A percentile compares a stretch with the other conserved stretches of the same genome.
These are phyloP conservation scores for Megathymus violae DNA, from an alignment of 1,140 invertebrate genomes.

Conservation along the genomic window DNA sequence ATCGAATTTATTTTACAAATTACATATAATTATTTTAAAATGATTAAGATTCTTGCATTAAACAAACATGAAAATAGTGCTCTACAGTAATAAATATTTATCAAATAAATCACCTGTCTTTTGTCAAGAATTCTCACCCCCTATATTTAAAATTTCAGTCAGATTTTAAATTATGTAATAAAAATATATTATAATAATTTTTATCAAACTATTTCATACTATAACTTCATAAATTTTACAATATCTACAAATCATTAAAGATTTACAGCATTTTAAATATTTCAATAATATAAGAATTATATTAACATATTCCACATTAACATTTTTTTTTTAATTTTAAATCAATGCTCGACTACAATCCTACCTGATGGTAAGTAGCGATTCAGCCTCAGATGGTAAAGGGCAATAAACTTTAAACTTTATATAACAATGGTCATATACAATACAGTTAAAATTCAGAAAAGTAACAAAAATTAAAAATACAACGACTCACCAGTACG, in stretches of 20 bases:
- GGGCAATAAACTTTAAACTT: too few species aligned
- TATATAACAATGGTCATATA: too few species aligned
- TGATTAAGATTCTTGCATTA: conserved; percentile 1
- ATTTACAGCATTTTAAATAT: neutral
- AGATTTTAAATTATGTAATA: conserved; percentile 34
- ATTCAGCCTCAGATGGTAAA: too few species aligned
- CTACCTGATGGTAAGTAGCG: too few species aligned
- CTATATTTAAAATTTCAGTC: conserved; percentile 55
- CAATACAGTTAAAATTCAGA: neutral
- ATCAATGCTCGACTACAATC: too few species aligned
- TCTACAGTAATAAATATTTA: conserved; percentile 23
- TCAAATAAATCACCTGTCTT: conserved; percentile 58
- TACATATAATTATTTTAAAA: neutral
- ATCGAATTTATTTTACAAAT: neutral
- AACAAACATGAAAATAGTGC: conserved; percentile 12
- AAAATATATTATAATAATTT: too few species aligned
- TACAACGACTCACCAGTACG: conserved; percentile 86
- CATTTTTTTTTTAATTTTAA: too few species aligned
- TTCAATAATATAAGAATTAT: too few species aligned
- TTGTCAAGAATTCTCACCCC: conserved; percentile 65
- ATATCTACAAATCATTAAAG: neutral
- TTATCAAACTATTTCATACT: too few species aligned
- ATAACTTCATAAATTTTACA: too few species aligned
- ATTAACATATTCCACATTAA: too few species aligned
- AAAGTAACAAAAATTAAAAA: conserved; percentile 83